Evolutionary conservation across 1,140 invertebrate species (phyloP).

Genomic region (Danaus melanippus): DNA sequence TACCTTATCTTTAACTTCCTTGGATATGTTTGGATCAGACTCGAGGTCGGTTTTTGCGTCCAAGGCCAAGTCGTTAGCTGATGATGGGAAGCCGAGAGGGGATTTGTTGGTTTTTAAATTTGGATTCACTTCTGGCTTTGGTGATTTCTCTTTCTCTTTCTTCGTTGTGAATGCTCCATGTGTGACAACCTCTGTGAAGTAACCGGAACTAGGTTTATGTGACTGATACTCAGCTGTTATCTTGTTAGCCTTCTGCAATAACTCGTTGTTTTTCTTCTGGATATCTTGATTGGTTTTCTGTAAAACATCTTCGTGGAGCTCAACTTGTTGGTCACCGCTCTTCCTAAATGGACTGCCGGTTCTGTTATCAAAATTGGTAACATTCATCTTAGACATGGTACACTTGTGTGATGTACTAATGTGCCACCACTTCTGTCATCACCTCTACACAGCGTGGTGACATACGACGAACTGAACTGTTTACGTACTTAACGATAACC

Average conservation of each 20-base stretch:
- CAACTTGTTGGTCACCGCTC: constrained; percentile 25
- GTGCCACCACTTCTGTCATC: constrained; percentile 31
- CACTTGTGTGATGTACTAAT: constrained; percentile 33
- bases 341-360: constrained; percentile 56
- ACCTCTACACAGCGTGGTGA: constrained; percentile 42
- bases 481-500: constrained; percentile 41
- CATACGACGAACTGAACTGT: constrained; percentile 44
- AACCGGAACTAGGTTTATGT: constrained; percentile 54
- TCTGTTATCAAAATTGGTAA: constrained; percentile 56
- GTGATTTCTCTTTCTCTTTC: constrained; percentile 36
- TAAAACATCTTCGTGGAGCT: constrained; percentile 45
- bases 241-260: constrained; percentile 57
- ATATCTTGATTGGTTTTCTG: constrained; percentile 46
- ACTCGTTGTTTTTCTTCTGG: constrained; percentile 52
- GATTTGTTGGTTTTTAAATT: constrained; percentile 35
- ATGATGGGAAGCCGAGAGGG: constrained; percentile 58
- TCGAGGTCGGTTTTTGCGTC: constrained; percentile 63
- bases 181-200: constrained; percentile 61
- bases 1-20: constrained; percentile 61
- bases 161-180: constrained; percentile 57
- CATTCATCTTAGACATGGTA: constrained; percentile 55
- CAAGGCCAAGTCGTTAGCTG: constrained; percentile 60
- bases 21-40: constrained; percentile 58
- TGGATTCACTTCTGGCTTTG: constrained; percentile 27
- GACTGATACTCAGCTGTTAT: constrained; percentile 59